Evolutionary conservation across 37 sponge, comb jelly and placozoan genomes (phyloP), one percentile per base, ranked within the genome.

Genomic region (Beroe ovata): DNA sequence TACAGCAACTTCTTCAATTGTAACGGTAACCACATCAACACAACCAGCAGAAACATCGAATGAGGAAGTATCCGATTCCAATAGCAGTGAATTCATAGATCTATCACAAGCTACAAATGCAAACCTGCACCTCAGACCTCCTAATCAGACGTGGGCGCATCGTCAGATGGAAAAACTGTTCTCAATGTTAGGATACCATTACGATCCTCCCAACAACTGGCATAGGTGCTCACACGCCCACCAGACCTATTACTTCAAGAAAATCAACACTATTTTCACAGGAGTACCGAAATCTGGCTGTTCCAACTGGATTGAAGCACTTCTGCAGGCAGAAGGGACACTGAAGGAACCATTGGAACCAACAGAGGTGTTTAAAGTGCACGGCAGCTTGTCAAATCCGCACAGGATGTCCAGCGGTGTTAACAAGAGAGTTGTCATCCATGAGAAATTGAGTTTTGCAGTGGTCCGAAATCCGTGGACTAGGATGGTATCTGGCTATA

Each of bases 391-490:
- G 1, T 42, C 42, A 1, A 23, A 14, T 3, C 26, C 25, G 2
- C 42, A 42, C 54, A 11, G 42, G 25, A 42, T 42, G 42, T 32
- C 8, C 0, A 21, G n/a, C 20, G 41, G 8, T 0, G 6, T 14
- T 1, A 19, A 42, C 8, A 21, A 21, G 41, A 25, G 22, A 3
- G 19, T 36, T 42, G 69, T 11, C 35, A 66, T 66, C 33, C 39
- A 41, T 3, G 54, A 39, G 4, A 23, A 39, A 1, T 42, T 39
- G 1, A 77, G 54, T 77, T 42, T 77, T 25, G 23, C 54, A 3
- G 84, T 77, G 1, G 41, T 77, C 35, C 39, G 84, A 25, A 77
- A 77, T 54, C 84, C 84, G 2, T 77, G 84, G 84, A 77, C 84
- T 19, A 38, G 84, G 2, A 77, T 77, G 84, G 84, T 77, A 19